Evolutionary conservation across 2,113 vertebrate genomes (phyloP).

Genomic region (Neoarius graeffei): DNA sequence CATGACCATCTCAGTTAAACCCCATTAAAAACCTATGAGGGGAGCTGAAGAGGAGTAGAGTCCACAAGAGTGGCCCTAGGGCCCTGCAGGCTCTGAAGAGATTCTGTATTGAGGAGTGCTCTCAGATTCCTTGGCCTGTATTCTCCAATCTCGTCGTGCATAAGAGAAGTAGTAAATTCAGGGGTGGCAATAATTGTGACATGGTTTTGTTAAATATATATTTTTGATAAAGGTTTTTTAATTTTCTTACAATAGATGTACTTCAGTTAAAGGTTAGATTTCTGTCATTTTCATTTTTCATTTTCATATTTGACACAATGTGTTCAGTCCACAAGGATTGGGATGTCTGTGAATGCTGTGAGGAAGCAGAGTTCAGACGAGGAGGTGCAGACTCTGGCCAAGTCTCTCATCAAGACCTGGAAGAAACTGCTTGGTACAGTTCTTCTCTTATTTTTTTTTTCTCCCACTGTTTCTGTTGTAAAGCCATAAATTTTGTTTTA

Average conservation of each 20-base stretch:
- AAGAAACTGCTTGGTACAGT: conserved; percentile 88
- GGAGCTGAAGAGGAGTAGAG: not conserved
- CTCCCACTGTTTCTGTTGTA: not conserved
- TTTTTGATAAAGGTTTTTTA: not conserved
- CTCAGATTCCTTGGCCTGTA: not conserved
- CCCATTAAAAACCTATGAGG: not conserved
- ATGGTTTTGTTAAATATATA: not conserved
- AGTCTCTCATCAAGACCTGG: conserved; percentile 95
- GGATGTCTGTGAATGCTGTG: conserved; percentile 94
- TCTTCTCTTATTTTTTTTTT: not conserved
- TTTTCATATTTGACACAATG: not conserved
- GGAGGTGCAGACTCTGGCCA: conserved; percentile 89
- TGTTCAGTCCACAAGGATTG: conserved; percentile 87
- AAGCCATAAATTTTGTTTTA: not conserved
- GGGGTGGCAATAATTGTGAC: not conserved
- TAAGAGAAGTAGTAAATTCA: not conserved
- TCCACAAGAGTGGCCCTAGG: not conserved
- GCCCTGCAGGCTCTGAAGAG: not conserved
- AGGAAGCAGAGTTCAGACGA: conserved; percentile 93
- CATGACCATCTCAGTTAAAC: not conserved
- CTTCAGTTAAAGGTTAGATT: not conserved
- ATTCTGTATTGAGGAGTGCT: not conserved
- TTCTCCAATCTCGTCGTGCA: not conserved
- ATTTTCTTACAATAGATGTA: not conserved
- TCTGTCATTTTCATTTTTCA: not conserved